A percentile compares a stretch with the other conserved stretches of the same genome.
These are phyloP conservation scores for Fulmarus glacialis DNA, from an alignment of 2,113 vertebrate species.

Conservation along the genomic window DNA sequence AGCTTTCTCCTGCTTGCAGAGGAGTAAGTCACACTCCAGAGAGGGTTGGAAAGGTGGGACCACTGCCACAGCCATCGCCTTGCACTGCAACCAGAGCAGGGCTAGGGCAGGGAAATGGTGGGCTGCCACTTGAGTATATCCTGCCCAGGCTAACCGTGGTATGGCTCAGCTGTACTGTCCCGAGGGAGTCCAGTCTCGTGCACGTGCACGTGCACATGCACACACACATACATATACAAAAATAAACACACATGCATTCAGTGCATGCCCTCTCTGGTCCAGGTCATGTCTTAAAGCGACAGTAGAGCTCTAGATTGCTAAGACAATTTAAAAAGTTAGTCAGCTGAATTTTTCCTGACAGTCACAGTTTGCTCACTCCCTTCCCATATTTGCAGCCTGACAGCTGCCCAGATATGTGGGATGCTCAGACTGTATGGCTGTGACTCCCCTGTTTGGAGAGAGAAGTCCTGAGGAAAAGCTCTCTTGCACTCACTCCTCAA, in stretches of 20 bases:
- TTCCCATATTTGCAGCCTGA: neutral
- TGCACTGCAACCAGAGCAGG: neutral
- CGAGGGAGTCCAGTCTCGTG: rapidly evolving
- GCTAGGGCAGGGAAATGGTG: neutral
- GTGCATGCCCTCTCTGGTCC: neutral
- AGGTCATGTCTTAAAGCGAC: neutral
- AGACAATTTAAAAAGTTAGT: neutral
- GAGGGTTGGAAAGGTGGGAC: neutral
- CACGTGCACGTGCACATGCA: rapidly evolving
- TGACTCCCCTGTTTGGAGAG: neutral
- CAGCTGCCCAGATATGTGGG: neutral
- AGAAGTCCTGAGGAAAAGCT: neutral
- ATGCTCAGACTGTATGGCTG: neutral
- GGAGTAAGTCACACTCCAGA: neutral
- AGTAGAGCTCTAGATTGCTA: neutral
- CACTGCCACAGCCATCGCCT: neutral
- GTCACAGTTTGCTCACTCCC: neutral
- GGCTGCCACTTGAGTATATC: neutral
- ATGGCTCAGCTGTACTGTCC: neutral
- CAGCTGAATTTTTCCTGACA: neutral
- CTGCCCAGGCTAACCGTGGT: neutral
- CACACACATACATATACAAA: neutral
- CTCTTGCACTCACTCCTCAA: neutral
- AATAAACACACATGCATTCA: neutral
- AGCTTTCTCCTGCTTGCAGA: neutral